These are phyloP conservation scores for Onychomys torridus DNA, from an alignment of 2,797 vertebrate species.

Conservation along the genomic window DNA sequence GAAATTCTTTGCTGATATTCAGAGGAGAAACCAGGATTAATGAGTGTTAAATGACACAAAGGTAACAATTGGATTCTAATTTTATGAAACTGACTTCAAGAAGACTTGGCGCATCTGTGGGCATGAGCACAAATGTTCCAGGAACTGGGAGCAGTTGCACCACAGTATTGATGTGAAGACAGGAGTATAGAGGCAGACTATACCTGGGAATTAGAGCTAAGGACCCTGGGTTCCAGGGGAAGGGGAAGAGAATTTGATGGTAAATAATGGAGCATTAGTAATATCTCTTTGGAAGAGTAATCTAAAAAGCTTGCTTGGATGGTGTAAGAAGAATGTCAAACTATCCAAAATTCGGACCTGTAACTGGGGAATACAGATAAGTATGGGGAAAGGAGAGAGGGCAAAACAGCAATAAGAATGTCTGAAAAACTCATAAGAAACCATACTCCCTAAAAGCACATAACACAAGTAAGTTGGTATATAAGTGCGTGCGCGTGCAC, in stretches of 20 bases:
- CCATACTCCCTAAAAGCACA: background rate
- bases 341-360: background rate
- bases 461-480: background rate
- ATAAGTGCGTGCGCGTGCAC: background rate
- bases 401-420: background rate
- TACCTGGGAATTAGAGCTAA: background rate
- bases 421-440: background rate
- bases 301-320: background rate
- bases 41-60: background rate
- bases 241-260: background rate
- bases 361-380: background rate
- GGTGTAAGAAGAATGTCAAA: background rate
- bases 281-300: background rate
- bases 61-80: background rate
- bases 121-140: background rate
- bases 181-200: background rate
- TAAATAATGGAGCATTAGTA: background rate
- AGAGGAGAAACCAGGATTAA: background rate
- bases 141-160: background rate
- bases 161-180: background rate
- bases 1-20: constrained; percentile 26
- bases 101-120: background rate
- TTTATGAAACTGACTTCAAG: background rate
- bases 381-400: too few relatives aligned
- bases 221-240: background rate